Percentiles rank a stretch among this genome's conserved stretches.
Conservation (phyloP, 2,888 invertebrate genomes). For the Sicus ferrugineus region DNA sequence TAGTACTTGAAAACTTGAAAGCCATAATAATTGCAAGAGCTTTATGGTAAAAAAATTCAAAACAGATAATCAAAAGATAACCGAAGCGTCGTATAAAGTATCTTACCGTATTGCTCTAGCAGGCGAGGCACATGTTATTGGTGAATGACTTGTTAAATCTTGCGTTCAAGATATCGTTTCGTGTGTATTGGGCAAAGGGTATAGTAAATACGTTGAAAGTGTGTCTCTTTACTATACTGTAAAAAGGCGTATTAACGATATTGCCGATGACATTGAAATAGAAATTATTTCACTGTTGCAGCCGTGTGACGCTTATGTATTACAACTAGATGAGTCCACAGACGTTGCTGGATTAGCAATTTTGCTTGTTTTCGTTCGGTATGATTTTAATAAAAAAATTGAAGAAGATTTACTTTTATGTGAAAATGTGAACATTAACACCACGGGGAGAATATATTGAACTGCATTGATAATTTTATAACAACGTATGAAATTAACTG, state of each 20-base stretch:
- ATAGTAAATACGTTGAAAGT: constrained; percentile 19
- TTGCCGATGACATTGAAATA: constrained; percentile 28
- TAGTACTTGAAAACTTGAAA: constrained; percentile 33
- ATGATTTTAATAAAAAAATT: constrained; percentile 22
- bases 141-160: constrained; percentile 32
- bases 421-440: constrained; percentile 29
- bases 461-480: constrained; percentile 32
- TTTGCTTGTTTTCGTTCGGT: constrained; percentile 24
- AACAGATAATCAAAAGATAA: constrained; percentile 34
- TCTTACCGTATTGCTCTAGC: constrained; percentile 32
- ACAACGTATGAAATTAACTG: constrained; percentile 30
- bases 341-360: constrained; percentile 30
- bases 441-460: constrained; percentile 34
- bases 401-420: constrained; percentile 36
- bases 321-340: constrained; percentile 28
- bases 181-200: constrained; percentile 18
- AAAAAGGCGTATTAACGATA: constrained; percentile 22
- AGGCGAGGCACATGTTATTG: constrained; percentile 35
- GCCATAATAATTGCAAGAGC: constrained; percentile 29
- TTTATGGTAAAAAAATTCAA: constrained; percentile 33
- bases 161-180: constrained; percentile 12
- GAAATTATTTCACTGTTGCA: constrained; percentile 31
- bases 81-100: constrained; percentile 36
- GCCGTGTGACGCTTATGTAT: constrained; percentile 26
- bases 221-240: constrained; percentile 12